These are phyloP conservation scores for Probaryconus sp. DNA, from an alignment of 1,140 invertebrate species.

Conservation along the genomic window DNA sequence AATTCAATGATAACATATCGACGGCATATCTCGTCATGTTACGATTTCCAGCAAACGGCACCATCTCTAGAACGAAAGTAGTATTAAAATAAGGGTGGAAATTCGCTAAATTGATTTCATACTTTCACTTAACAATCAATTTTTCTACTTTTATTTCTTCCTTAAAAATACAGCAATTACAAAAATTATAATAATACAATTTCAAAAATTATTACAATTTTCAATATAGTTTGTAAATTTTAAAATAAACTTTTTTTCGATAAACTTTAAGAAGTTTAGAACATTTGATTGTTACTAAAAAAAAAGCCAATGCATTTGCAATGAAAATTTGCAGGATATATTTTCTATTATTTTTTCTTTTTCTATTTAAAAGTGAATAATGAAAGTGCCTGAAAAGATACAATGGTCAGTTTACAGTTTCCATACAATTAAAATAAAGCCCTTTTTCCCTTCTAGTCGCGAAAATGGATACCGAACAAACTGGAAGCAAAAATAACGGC, in stretches of 20 bases:
- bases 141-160: not conserved
- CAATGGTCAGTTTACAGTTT: conserved; percentile 16
- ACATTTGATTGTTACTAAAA: no score
- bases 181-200: no score
- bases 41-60: conserved; percentile 5
- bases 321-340: not conserved
- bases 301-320: no score
- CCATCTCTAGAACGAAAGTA: conserved; percentile 22
- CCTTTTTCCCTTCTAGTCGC: conserved; percentile 3
- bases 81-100: not conserved
- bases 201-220: no score
- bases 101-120: not conserved
- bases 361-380: no score
- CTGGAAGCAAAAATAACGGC: conserved; percentile 55
- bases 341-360: no score
- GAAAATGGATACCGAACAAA: conserved; percentile 46
- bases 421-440: conserved; percentile 6
- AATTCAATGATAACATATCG: conserved; percentile 5
- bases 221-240: no score
- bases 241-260: no score
- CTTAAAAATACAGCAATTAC: no score
- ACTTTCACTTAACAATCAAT: not conserved
- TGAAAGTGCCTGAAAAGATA: not conserved
- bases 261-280: no score
- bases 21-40: not conserved